Evolutionary conservation across 2,888 invertebrate species (phyloP).

Genomic region (Amphiduros pacificus): DNA sequence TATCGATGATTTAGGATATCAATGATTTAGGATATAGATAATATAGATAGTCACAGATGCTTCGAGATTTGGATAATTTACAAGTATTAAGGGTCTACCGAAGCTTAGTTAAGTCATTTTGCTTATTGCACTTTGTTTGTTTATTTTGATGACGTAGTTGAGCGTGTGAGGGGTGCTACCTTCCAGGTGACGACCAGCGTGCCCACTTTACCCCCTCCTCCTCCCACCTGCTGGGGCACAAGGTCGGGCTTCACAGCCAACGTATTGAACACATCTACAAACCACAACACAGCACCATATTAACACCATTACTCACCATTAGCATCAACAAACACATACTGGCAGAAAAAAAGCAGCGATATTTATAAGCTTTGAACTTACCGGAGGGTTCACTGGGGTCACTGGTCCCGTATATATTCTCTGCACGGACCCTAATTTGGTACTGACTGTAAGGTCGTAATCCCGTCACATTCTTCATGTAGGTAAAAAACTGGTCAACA

Average conservation of each 20-base stretch:
- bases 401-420: conserved; percentile 81
- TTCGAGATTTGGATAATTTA: no score
- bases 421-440: conserved; percentile 86
- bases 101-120: neutral
- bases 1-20: no score
- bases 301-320: neutral
- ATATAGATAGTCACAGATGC: no score
- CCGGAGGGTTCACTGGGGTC: conserved; percentile 71
- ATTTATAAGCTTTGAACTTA: neutral
- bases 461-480: conserved; percentile 21
- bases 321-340: no score
- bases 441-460: conserved; percentile 88
- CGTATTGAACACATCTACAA: conserved; percentile 24
- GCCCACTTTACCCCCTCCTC: conserved; percentile 86
- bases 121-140: neutral
- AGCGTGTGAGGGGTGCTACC: conserved; percentile 12
- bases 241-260: conserved; percentile 21
- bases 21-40: no score
- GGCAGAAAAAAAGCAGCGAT: neutral
- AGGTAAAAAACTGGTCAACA: conserved; percentile 12
- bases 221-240: conserved; percentile 68
- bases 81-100: no score
- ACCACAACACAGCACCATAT: neutral
- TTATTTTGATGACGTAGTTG: neutral
- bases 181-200: conserved; percentile 89